Evolutionary conservation across 1,140 invertebrate species (phyloP).

Genomic region (Globodera rostochiensis): DNA sequence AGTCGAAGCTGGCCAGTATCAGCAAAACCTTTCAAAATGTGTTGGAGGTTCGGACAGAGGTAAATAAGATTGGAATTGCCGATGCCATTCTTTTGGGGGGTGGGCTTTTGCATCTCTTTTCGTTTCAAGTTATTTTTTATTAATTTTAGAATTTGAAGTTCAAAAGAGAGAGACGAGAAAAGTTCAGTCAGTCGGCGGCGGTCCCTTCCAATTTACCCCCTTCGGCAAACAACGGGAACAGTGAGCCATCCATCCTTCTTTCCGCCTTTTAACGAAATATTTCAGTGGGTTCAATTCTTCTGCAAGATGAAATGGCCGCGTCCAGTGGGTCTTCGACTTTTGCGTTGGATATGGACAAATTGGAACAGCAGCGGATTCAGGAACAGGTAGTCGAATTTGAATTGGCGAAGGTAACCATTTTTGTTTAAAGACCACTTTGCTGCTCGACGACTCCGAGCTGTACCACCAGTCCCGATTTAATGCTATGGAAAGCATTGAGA

Average conservation of each 20-base stretch:
- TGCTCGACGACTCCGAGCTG: slow-evolving; percentile 48
- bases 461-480: slow-evolving; percentile 90
- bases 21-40: slow-evolving; percentile 94
- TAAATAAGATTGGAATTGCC: slow-evolving; percentile 59
- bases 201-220: slow-evolving; percentile 60
- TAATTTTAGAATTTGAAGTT: slow-evolving; percentile 84
- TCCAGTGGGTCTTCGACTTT: slow-evolving; percentile 44
- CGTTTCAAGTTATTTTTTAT: neutral
- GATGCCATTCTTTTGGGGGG: no score
- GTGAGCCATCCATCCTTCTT: slow-evolving; percentile 36
- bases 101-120: neutral
- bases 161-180: slow-evolving; percentile 87
- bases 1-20: slow-evolving; percentile 93
- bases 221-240: slow-evolving; percentile 54
- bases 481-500: slow-evolving; percentile 98
- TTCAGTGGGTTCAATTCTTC: slow-evolving; percentile 69
- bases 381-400: slow-evolving; percentile 44
- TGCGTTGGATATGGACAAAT: slow-evolving; percentile 56
- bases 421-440: slow-evolving; percentile 30
- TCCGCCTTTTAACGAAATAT: slow-evolving; percentile 29
- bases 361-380: slow-evolving; percentile 55
- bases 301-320: slow-evolving; percentile 68
- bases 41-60: slow-evolving; percentile 83
- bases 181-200: slow-evolving; percentile 75
- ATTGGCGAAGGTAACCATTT: neutral